Evolutionary conservation across 1,140 invertebrate genomes (phyloP), one percentile per base, ranked within the genome.

Genomic region (Neotoxoptera formosana): DNA sequence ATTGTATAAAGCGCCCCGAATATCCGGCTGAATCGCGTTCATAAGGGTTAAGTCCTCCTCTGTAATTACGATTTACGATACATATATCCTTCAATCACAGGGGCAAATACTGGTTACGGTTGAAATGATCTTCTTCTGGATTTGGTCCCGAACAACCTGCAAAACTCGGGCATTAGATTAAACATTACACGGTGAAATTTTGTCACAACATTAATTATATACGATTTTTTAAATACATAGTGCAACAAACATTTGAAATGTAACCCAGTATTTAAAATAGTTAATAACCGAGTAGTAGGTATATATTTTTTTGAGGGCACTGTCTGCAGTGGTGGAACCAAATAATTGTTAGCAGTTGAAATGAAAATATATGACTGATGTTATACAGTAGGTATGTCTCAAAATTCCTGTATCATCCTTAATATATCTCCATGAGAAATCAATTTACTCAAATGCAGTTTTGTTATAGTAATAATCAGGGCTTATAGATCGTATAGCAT

Each of bases 11-110:
- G 91, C 91, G 6, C 67, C 45, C 53, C 36, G 47, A 92, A 92
- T 21, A 83, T 92, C 76, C 76, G 60, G 91, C 51, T 25, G 76
- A 83, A 81, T 84, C 76, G 11, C 67, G 67, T 36, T 92, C 67
- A 92, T 53, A 53, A 36, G 91, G 91, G 41, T 92, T 53, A 51
- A 83, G 9, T 84, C 83, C 67, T 84, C 76, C 91, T 92, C 67
- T 92, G 17, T 92, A 92, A 92, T 92, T 92, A 92, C 30, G 30
- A 47, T 47, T 51, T 20, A 20, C 17, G 48, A 51, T 51, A 53
- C 36, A 53, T 67, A 53, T 30, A 83, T 92, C 41, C 90, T 91
- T 91, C 90, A 91, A 91, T 76, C 90, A 60, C 23, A 36, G 34
- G 47, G 51, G 9, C 11, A 53, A 90, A 56, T 51, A 51, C 48